Evolutionary conservation across 2,797 vertebrate species (phyloP).

Genomic region (Halcyon leucocephala): DNA sequence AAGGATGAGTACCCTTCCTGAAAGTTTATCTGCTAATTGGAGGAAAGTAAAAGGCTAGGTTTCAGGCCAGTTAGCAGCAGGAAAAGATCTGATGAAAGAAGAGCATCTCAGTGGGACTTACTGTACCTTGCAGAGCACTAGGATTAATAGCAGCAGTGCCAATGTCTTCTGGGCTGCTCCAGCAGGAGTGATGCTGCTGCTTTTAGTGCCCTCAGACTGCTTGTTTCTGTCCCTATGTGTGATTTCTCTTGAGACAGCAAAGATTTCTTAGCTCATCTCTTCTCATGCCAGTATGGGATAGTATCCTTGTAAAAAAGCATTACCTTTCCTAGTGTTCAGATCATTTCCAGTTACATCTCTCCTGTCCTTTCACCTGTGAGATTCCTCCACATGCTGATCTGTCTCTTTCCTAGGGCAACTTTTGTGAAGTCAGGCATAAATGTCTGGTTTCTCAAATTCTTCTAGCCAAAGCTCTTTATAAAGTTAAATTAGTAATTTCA

Average conservation of each 20-base stretch:
- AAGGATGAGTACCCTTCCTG: background rate
- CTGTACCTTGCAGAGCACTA: background rate
- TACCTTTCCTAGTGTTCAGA: background rate
- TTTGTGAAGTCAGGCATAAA: background rate
- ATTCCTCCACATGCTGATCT: background rate
- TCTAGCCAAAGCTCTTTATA: background rate
- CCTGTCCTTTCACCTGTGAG: background rate
- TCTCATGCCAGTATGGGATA: background rate
- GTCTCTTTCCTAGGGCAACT: background rate
- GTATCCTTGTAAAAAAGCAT: background rate
- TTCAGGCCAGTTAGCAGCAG: conserved; percentile 1
- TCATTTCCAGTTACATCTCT: background rate
- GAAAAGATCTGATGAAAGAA: conserved; percentile 21
- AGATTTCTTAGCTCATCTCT: background rate
- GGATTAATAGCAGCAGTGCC: background rate
- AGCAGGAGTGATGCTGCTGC: background rate
- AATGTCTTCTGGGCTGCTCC: background rate
- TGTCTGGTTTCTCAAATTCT: background rate
- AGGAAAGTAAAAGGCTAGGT: background rate
- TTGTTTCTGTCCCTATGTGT: background rate
- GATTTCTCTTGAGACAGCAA: background rate
- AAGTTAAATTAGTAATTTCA: conserved; percentile 3
- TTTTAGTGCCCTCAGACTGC: background rate
- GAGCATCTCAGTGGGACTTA: background rate
- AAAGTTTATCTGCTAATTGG: conserved; percentile 28